These are phyloP conservation scores for Propithecus coquereli DNA, from an alignment of 2,113 vertebrate genomes.

Conservation along the genomic window DNA sequence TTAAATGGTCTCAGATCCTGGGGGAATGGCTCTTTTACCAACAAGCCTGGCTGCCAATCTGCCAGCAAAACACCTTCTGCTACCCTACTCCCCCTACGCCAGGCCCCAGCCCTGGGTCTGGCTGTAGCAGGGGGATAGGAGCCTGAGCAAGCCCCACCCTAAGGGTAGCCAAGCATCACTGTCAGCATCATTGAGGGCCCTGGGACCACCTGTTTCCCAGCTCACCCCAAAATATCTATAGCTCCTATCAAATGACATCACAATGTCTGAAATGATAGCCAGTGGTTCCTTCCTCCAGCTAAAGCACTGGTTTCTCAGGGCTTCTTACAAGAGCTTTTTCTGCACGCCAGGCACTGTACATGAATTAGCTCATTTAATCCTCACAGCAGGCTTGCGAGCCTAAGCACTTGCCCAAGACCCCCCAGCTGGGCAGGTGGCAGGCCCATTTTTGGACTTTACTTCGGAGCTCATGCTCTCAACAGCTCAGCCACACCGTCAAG, in stretches of 20 bases:
- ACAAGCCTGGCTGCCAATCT: not conserved
- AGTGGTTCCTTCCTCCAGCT: not conserved
- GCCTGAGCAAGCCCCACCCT: not conserved
- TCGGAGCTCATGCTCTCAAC: not conserved
- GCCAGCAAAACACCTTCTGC: not conserved
- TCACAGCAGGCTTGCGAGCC: not conserved
- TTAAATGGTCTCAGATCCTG: slow-evolving; percentile 25
- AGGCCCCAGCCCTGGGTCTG: too few species aligned
- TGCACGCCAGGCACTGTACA: not conserved
- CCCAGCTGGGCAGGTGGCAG: not conserved
- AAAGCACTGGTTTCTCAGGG: not conserved
- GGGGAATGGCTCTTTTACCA: slow-evolving; percentile 26
- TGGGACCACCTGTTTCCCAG: not conserved
- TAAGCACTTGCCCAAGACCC: not conserved
- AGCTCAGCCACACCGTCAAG: not conserved
- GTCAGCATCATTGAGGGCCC: not conserved
- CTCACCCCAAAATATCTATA: not conserved
- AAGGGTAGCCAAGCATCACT: not conserved
- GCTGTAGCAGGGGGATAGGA: not conserved
- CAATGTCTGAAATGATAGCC: not conserved
- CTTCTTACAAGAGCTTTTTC: not conserved
- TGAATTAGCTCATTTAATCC: not conserved
- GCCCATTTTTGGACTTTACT: not conserved
- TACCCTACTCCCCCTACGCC: too few species aligned
- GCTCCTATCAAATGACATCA: not conserved